phyloP scores from a whole-genome alignment of 2,888 invertebrate genomes.

The Notodonta dromedarius region DNA sequence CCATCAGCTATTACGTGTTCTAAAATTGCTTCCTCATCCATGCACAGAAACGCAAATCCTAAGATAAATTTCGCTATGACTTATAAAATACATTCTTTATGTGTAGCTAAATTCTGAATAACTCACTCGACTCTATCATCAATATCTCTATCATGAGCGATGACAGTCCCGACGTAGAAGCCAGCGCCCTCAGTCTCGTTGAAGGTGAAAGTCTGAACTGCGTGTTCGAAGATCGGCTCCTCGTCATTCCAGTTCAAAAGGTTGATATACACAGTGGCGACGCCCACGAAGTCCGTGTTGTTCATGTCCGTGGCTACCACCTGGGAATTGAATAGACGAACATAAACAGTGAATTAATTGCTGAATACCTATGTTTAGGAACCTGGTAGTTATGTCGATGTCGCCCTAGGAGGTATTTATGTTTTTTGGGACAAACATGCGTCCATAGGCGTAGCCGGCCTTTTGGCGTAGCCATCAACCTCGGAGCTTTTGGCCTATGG shows the following conservation, averaged over 20 bases:
- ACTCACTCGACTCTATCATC: slow-evolving; percentile 84
- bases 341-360: neutral
- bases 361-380: neutral
- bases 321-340: slow-evolving; percentile 21
- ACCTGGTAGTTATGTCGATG: too few species aligned
- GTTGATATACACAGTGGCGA: slow-evolving; percentile 72
- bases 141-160: slow-evolving; percentile 86
- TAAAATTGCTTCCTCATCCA: too few species aligned
- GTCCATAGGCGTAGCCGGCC: too few species aligned
- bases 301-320: slow-evolving; percentile 67
- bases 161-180: slow-evolving; percentile 76
- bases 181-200: slow-evolving; percentile 83
- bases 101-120: neutral
- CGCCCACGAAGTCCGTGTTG: slow-evolving; percentile 56
- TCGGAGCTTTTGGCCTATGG: too few species aligned
- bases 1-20: too few species aligned
- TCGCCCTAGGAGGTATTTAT: too few species aligned
- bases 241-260: slow-evolving; percentile 90
- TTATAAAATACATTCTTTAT: too few species aligned
- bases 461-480: too few species aligned
- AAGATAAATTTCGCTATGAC: too few species aligned
- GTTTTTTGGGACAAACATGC: too few species aligned
- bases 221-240: slow-evolving; percentile 83
- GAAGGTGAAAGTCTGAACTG: slow-evolving; percentile 63
- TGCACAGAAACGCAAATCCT: too few species aligned